Base-by-base conservation (phyloP, 2,113 vertebrate species). In the Cyprinodon variegatus region DNA sequence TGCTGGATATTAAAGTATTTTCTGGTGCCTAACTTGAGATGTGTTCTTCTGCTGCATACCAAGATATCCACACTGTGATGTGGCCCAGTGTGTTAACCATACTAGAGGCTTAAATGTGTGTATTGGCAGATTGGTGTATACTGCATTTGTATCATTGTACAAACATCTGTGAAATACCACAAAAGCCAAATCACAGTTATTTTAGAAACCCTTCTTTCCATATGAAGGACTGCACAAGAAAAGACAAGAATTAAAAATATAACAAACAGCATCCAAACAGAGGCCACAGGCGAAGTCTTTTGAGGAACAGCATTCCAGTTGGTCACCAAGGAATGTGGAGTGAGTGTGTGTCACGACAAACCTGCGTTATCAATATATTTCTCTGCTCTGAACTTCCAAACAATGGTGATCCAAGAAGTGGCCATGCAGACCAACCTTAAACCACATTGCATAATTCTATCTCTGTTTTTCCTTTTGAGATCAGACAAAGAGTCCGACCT, bases 221-320 rank as follows among this genome's bases (percentile, higher is more conserved):
- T 85, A 81, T 83, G 82, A 39, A 77, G 76, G 81, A 83, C 67
- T 12, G 72, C 74, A 81, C 40, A 72, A 83, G 81, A 85, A 87
- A 86, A 88, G 78, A 80, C 45, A 65, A 79, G 76, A 29, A 82
- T 87, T 76, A 36, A 84, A 85, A 90, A 89, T 83, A 81, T 71
- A 86, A 75, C 84, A 71, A 76, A 72, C 81, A 66, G 39, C 72
- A 85, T 87, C 87, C 78, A 61, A 78, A 73, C 77, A 65, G 72
- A 85, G 92, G 89, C 90, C 88, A 93, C 90, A 93, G 91, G 89
- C 90, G 70, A 91, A 91, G 87, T 68, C 83, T 87, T 86, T 91
- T 76, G 74, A 86, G 75, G 88, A 86, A 90, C 84, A 75, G 81
- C 89, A 91, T 92, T 91, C 91, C 83, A 17, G 64, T 65, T 61